A percentile compares a stretch with the other conserved stretches of the same genome.
phyloP scores from a whole-genome alignment of 2,113 vertebrate genomes.

The Hippoglossus stenolepis region DNA sequence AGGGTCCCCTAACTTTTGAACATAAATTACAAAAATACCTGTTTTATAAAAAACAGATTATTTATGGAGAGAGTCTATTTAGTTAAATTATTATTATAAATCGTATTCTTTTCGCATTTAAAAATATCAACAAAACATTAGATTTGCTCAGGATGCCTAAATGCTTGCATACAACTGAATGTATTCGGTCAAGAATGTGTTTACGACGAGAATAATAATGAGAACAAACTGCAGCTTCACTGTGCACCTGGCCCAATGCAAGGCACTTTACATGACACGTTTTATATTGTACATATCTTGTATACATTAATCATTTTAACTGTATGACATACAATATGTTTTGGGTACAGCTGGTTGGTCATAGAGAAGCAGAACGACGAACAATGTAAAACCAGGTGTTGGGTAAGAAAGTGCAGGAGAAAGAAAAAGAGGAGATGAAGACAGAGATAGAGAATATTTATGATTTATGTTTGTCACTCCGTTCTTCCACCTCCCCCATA shows the following conservation, averaged over 20 bases:
- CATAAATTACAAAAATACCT: too few relatives aligned
- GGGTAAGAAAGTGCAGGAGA: neutral
- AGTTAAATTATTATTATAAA: too few relatives aligned
- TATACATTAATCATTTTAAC: neutral
- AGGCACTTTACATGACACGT: neutral
- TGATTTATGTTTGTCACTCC: conserved; percentile 18
- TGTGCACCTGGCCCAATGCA: neutral
- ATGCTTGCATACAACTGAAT: neutral
- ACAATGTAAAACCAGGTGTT: neutral
- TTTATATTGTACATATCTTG: neutral
- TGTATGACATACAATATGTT: neutral
- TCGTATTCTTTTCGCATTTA: too few relatives aligned
- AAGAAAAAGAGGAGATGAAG: neutral
- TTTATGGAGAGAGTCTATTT: too few relatives aligned
- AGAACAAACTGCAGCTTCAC: neutral
- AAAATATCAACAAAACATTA: too few relatives aligned
- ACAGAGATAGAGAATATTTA: neutral
- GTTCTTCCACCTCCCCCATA: neutral
- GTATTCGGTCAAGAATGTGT: neutral
- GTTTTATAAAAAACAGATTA: too few relatives aligned
- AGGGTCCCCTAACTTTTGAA: too few relatives aligned
- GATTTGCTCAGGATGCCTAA: neutral
- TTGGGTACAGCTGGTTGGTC: conserved; percentile 1
- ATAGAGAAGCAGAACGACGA: neutral
- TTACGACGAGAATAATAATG: neutral